Conservation (phyloP, 2,888 invertebrate genomes). For the Dicyrtoma fusca region DNA sequence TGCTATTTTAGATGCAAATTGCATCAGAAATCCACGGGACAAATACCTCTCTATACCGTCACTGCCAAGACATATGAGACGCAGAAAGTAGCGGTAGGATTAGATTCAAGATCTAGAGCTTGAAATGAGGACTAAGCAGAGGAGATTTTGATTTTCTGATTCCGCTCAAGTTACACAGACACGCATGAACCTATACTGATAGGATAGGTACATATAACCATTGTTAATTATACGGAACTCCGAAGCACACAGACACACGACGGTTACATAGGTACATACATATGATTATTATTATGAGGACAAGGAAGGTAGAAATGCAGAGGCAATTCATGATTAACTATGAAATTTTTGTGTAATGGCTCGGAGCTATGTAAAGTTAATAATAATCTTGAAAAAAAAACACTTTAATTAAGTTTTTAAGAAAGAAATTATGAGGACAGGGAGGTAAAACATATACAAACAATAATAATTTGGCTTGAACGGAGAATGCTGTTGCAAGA, state of each 20-base stretch:
- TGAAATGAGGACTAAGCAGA: not conserved
- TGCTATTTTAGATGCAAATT: constrained; percentile 17
- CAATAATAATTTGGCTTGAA: not conserved
- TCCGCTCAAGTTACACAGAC: no score
- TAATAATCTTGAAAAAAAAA: constrained; percentile 19
- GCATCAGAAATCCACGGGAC: not conserved
- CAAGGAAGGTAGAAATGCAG: not conserved
- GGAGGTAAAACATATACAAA: constrained; percentile 19
- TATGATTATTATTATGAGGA: no score
- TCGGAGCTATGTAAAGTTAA: constrained; percentile 24
- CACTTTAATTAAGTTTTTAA: constrained; percentile 22
- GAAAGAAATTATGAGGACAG: constrained; percentile 19
- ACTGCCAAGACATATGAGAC: not conserved
- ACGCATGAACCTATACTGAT: no score
- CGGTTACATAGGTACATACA: no score
- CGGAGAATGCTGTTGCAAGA: not conserved
- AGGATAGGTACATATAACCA: no score
- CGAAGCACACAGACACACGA: no score
- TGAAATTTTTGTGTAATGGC: constrained; percentile 14
- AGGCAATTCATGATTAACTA: constrained; percentile 8
- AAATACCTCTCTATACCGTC: no score
- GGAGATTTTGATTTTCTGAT: no score
- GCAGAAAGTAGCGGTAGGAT: not conserved
- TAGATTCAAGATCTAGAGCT: constrained; percentile 8
- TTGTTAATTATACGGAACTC: no score